These are phyloP conservation scores for Adelphocoris suturalis DNA, from an alignment of 2,888 invertebrate species.

Conservation along the genomic window DNA sequence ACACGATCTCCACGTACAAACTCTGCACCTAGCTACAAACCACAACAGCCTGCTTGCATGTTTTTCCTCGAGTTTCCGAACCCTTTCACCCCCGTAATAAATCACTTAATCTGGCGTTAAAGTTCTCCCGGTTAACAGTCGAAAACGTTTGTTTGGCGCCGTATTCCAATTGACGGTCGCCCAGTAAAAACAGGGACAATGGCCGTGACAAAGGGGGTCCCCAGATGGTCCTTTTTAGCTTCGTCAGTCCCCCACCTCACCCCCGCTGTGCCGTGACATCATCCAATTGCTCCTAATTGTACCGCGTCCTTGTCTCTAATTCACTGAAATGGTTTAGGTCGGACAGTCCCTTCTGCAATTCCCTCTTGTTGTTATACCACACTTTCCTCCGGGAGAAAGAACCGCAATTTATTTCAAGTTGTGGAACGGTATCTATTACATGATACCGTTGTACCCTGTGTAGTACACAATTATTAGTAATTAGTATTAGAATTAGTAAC, in stretches of 20 bases:
- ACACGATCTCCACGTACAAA: no score
- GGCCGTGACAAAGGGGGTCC: not conserved
- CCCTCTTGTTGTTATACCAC: not conserved
- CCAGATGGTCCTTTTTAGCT: constrained; percentile 51
- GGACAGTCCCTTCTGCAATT: not conserved
- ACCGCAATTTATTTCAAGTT: not conserved
- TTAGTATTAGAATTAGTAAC: no score
- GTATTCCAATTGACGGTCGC: not conserved
- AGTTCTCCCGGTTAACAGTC: not conserved
- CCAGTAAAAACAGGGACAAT: constrained; percentile 18
- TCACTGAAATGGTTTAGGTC: constrained; percentile 58
- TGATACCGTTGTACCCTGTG: no score
- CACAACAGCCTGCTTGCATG: no score
- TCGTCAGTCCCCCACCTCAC: not conserved
- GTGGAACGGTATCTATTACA: not conserved
- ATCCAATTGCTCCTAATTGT: constrained; percentile 71
- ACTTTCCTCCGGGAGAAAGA: not conserved
- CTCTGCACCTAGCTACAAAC: no score
- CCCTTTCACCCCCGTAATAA: not conserved
- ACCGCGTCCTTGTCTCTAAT: constrained; percentile 69
- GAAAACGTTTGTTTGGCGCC: not conserved
- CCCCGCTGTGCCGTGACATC: constrained; percentile 52
- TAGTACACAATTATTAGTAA: no score
- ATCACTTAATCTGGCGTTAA: not conserved
- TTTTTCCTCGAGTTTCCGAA: not conserved